These are phyloP conservation scores for Astropecten irregularis DNA, from an alignment of 53 echinoderm and acorn worm genomes.

Conservation along the genomic window DNA sequence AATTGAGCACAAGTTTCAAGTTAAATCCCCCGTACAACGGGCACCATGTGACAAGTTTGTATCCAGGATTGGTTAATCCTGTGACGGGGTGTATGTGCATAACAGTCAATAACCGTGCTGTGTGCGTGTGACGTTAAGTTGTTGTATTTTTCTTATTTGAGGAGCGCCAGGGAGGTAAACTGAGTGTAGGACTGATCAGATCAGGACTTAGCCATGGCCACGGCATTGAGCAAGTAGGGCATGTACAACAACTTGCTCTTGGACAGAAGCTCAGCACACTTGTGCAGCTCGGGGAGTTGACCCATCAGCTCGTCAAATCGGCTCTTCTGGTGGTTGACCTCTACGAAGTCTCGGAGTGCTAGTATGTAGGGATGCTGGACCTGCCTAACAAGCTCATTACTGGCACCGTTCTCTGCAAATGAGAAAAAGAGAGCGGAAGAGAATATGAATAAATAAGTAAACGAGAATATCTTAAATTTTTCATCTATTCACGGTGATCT, in stretches of 20 bases:
- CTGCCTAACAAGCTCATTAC: slow-evolving; percentile 64
- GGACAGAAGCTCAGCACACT: slow-evolving; percentile 72
- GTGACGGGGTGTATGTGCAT: no score
- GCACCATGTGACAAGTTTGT: no score
- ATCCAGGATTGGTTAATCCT: no score
- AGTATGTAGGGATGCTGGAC: slow-evolving; percentile 91
- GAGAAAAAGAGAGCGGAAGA: neutral
- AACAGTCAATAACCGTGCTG: no score
- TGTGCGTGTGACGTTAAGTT: no score
- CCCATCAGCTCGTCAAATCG: slow-evolving; percentile 88
- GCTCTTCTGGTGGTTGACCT: slow-evolving; percentile 79
- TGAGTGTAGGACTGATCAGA: no score
- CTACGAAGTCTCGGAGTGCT: slow-evolving; percentile 88
- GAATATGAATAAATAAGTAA: neutral
- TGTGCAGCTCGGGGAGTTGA: slow-evolving; percentile 83
- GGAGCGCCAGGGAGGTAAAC: no score
- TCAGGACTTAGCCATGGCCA: slow-evolving; percentile 72
- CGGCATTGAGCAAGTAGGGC: slow-evolving; percentile 96
- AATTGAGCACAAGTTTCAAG: no score
- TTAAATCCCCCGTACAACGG: no score
- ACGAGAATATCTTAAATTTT: no score
- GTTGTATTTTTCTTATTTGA: no score
- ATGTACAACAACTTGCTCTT: slow-evolving; percentile 97
- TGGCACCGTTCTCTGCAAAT: slow-evolving; percentile 49
- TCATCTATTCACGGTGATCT: no score